Percentiles rank a stretch among this genome's conserved stretches.
These are phyloP conservation scores for Leuctra nigra DNA, from an alignment of 2,888 invertebrate genomes.

Conservation along the genomic window DNA sequence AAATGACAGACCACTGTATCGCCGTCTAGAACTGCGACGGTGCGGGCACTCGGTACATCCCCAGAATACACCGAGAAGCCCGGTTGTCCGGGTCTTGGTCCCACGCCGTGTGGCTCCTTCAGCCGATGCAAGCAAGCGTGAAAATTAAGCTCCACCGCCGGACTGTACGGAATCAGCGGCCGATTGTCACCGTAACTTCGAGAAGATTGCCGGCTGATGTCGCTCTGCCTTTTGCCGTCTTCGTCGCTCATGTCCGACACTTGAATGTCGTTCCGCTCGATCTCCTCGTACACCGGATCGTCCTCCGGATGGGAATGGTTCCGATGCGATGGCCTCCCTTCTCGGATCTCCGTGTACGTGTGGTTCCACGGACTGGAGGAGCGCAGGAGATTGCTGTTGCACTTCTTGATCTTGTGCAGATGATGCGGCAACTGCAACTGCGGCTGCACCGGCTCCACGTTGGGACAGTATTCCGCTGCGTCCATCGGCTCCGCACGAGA, in stretches of 20 bases:
- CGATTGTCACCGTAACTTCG: slow-evolving; percentile 74
- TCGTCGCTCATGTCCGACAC: slow-evolving; percentile 75
- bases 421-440: slow-evolving; percentile 39
- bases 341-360: slow-evolving; percentile 69
- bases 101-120: slow-evolving; percentile 46
- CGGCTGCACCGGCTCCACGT: slow-evolving; percentile 45
- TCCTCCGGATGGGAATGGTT: slow-evolving; percentile 41
- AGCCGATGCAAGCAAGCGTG: slow-evolving; percentile 42
- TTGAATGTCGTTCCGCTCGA: slow-evolving; percentile 63
- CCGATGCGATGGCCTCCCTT: slow-evolving; percentile 39
- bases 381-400: slow-evolving; percentile 32
- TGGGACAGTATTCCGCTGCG: slow-evolving; percentile 32
- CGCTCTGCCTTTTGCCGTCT: slow-evolving; percentile 65
- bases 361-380: slow-evolving; percentile 59
- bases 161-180: slow-evolving; percentile 72
- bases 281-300: slow-evolving; percentile 77
- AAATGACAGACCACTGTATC: slow-evolving; percentile 81
- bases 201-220: slow-evolving; percentile 61
- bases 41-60: slow-evolving; percentile 31
- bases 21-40: slow-evolving; percentile 74
- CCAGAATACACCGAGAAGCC: slow-evolving; percentile 26
- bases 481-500: slow-evolving; percentile 11
- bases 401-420: slow-evolving; percentile 21
- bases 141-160: slow-evolving; percentile 41
- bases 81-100: slow-evolving; percentile 41